phyloP scores from a whole-genome alignment of 2,113 vertebrate genomes.

The Saimiri boliviensis region DNA sequence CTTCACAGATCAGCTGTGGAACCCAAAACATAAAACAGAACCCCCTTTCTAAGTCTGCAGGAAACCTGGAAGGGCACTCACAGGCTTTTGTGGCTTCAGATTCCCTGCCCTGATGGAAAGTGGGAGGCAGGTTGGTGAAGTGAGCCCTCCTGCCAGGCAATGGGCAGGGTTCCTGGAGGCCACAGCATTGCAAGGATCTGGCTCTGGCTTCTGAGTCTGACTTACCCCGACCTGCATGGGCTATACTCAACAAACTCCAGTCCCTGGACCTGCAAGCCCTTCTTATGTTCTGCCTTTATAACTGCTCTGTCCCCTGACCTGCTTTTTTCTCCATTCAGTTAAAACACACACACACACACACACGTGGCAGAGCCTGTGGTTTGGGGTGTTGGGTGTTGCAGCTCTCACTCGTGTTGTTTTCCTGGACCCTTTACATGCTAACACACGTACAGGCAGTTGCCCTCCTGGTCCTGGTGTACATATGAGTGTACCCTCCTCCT shows the following conservation, averaged over 20 bases:
- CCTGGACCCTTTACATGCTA: background rate
- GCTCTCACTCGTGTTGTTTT: background rate
- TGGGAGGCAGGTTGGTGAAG: background rate
- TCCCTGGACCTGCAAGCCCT: rapidly evolving
- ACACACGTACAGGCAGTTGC: background rate
- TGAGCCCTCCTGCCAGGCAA: background rate
- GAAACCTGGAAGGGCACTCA: background rate
- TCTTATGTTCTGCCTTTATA: background rate
- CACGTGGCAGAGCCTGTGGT: background rate
- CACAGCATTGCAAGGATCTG: background rate
- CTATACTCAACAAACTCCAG: background rate
- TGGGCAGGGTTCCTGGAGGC: rapidly evolving
- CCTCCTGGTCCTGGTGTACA: background rate
- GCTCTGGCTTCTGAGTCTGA: background rate
- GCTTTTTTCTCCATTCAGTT: background rate
- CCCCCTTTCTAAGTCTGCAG: background rate
- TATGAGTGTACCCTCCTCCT: background rate
- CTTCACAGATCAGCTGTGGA: background rate
- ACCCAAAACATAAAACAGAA: background rate
- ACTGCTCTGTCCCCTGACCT: background rate
- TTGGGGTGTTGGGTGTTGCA: background rate
- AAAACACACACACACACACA: too few relatives aligned
- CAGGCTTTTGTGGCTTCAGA: background rate
- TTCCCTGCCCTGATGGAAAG: background rate
- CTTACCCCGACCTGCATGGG: background rate